phyloP scores from a whole-genome alignment of 2,113 vertebrate genomes.

The Galeopterus variegatus region DNA sequence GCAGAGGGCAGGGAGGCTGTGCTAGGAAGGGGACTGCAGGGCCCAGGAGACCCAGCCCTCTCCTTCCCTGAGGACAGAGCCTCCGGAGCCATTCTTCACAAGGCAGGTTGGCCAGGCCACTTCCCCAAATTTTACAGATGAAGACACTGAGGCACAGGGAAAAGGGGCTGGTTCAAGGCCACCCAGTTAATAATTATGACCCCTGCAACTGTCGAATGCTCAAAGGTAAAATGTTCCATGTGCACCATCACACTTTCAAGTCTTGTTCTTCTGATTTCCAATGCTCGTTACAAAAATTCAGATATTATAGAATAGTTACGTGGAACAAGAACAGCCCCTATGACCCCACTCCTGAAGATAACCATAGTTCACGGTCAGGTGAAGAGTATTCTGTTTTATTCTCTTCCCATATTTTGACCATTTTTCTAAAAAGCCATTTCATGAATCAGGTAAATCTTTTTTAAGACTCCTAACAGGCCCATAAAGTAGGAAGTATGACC shows the following conservation, averaged over 20 bases:
- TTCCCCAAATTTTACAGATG: neutral
- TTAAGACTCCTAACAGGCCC: neutral
- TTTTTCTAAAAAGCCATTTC: neutral
- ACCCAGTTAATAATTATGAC: neutral
- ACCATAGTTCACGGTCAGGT: accelerated
- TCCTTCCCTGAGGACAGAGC: neutral
- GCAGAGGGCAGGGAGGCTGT: no score
- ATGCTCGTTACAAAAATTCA: neutral
- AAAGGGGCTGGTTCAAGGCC: neutral
- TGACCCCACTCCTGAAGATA: neutral
- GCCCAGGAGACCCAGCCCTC: neutral
- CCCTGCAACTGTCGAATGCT: neutral
- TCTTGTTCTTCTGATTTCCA: neutral
- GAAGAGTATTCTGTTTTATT: neutral
- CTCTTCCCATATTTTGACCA: neutral
- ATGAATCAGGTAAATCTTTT: neutral
- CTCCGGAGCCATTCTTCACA: neutral
- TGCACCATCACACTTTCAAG: neutral
- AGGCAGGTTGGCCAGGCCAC: neutral
- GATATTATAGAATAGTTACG: neutral
- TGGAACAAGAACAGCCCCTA: neutral
- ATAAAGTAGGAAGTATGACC: neutral
- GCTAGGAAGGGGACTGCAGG: neutral
- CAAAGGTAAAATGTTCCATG: neutral
- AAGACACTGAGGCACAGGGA: neutral